Conservation (phyloP, 2,113 vertebrate genomes). For the Hepsetus odoe region DNA sequence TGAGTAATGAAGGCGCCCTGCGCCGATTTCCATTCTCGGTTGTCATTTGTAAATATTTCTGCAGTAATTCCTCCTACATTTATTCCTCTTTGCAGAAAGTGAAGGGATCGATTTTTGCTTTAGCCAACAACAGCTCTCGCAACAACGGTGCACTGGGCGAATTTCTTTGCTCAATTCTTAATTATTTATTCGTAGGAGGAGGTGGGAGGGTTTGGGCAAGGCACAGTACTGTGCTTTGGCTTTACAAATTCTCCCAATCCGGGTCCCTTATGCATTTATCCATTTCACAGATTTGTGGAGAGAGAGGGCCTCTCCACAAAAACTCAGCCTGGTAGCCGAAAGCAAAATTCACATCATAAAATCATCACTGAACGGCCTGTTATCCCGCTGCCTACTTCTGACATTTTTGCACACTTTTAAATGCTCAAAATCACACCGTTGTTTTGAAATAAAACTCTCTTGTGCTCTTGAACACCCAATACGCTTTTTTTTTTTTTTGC, state of each 20-base stretch:
- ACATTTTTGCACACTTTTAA: conserved; percentile 68
- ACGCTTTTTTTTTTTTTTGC: conserved; percentile 74
- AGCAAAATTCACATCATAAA: conserved; percentile 17
- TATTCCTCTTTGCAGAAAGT: conserved; percentile 35
- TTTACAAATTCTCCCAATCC: background rate
- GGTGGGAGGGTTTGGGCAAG: too few species aligned
- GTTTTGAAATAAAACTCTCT: conserved; percentile 66
- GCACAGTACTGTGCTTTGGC: background rate
- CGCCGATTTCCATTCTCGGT: conserved; percentile 30
- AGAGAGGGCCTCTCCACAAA: background rate
- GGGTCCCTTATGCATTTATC: background rate
- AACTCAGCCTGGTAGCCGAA: conserved; percentile 4
- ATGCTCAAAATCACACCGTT: conserved; percentile 71
- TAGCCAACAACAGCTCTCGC: conserved; percentile 9
- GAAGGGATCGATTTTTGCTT: conserved; percentile 40
- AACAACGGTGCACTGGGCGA: background rate
- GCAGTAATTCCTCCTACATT: conserved; percentile 42
- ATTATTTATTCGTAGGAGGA: conserved; percentile 17
- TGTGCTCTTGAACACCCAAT: conserved; percentile 70
- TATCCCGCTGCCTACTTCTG: conserved; percentile 68
- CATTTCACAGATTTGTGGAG: background rate
- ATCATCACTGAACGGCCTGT: conserved; percentile 36
- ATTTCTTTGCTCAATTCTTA: conserved; percentile 21
- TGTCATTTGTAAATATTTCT: conserved; percentile 55
- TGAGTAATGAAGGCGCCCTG: conserved; percentile 63